Base-by-base conservation (phyloP, 1,140 invertebrate genomes). In the Rhagoletis pomonella region DNA sequence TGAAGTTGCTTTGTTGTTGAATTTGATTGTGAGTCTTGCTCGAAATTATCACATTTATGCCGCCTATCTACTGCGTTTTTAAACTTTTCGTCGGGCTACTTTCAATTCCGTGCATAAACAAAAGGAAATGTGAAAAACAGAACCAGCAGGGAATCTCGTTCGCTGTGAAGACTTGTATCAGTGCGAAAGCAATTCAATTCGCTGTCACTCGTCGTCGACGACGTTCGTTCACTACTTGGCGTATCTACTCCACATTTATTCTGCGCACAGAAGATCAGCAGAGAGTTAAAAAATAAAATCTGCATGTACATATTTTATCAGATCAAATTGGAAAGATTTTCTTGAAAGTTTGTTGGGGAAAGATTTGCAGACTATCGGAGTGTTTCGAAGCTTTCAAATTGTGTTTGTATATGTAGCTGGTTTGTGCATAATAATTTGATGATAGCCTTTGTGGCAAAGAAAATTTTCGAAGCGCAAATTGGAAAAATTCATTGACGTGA, bases 401-500 rank as follows among this genome's bases (percentile, higher is more conserved):
- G n/a, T 55, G 47, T 55, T 19, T 19, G 17, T 4, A 42, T 55
- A 47, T 81, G 73, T 81, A 50, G 17, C 29, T 55, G 29, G 5
- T 19, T 81, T 29, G 44, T 55, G 73, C 3, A 81, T 81, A 81
- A 47, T 81, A 55, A 81, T 19, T 55, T 9, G 19, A 19, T 19
- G 29, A 55, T 4, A 55, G 47, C 44, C 55, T 81, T 81, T 55
- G 73, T 29, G 17, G 50, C 44, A 55, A 6, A 81, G 50, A 39
- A 81, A 81, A 81, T 55, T 81, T 81, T 81, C 50, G 73, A 81
- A 81, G 73, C 73, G 44, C 47, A 81, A 55, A 81, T 81, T 81
- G 47, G n/a, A 17, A 29, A 81, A 81, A 58, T 81, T n/a, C 17
- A 55, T 81, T 81, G 44, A 55, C 73, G 73, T 17, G 73, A 55